A percentile compares a stretch with the other conserved stretches of the same genome.
These are phyloP conservation scores for Leptinotarsa juncta DNA, from an alignment of 2,888 invertebrate genomes.

Conservation along the genomic window DNA sequence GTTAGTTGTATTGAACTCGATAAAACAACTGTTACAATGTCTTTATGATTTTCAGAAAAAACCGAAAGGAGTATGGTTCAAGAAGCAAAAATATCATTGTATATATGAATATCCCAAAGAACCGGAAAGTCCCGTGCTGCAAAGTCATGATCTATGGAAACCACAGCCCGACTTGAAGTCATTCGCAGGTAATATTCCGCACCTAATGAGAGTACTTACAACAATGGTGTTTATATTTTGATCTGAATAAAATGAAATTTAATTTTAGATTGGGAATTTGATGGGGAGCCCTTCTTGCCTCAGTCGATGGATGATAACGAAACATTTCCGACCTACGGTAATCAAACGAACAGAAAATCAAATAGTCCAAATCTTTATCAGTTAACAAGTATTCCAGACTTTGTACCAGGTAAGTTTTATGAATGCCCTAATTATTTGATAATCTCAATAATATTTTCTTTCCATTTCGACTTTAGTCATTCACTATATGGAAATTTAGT, in stretches of 20 bases:
- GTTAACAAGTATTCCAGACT: conserved; percentile 54
- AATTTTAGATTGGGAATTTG: conserved; percentile 65
- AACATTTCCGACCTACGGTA: conserved; percentile 43
- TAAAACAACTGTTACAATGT: neutral
- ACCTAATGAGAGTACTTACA: too few species aligned
- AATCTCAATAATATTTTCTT: too few species aligned
- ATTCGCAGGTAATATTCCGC: conserved; percentile 67
- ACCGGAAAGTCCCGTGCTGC: conserved; percentile 66
- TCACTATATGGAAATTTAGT: too few species aligned
- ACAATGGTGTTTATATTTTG: neutral
- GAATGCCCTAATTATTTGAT: neutral
- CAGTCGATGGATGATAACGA: conserved; percentile 49
- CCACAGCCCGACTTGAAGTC: conserved; percentile 54
- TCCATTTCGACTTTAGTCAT: too few species aligned
- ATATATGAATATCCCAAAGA: conserved; percentile 88
- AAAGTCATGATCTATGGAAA: conserved; percentile 63
- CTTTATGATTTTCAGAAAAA: conserved; percentile 56
- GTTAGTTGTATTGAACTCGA: conserved; percentile 34
- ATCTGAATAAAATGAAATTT: neutral
- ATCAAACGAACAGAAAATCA: conserved; percentile 48
- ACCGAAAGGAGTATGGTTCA: conserved; percentile 76
- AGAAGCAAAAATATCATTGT: conserved; percentile 85
- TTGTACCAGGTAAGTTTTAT: conserved; percentile 52
- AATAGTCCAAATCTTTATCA: conserved; percentile 54
- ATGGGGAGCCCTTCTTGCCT: conserved; percentile 56